Evolutionary conservation across 2,797 vertebrate species (phyloP), one percentile per base, ranked within the genome.

Genomic region (Molossus molossus): DNA sequence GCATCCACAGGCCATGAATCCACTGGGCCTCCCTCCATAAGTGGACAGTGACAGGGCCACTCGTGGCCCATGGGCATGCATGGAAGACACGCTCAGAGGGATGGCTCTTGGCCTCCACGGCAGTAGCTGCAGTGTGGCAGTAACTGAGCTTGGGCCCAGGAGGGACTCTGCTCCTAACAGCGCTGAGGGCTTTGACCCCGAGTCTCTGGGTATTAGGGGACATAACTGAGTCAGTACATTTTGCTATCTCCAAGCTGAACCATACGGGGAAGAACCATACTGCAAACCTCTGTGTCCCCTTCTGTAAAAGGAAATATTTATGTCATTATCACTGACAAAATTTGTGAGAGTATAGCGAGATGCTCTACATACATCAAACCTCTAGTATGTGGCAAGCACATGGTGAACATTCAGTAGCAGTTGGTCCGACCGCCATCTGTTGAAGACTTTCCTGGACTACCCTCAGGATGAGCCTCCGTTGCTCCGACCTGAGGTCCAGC

Each of bases 341-440:
- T 9, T 5, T 14, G 17, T 27, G 18, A 79, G 9, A n/a, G 12
- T 50, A 18, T 57, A 48, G 14, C 8, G 40, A 33, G 80, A 13
- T 18, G 0, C 4, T 1, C 17, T 27, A 48, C 29, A 9, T 88
- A 48, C 29, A 7, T 88, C 37, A 40, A 33, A 50, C 48, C 23
- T 25, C 6, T 14, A 23, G 50, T 9, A 0, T 40, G 4, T 0
- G 29, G 85, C 2, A 1, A 48, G 89, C 2, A 1, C 15, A 0
- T 0, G 1, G 50, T 11, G 14, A 48, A 5, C 17, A 6, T 15
- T 45, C 29, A 48, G 27, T 15, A 17, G 37, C 8, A 37, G 25
- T 1, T 5, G 7, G 14, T 48, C 27, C n/a, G 23, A 0, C 29
- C 33, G 60, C 50, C 21, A 3, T 29, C 18, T n/a, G 9, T 33